These are phyloP conservation scores for Podocnemis expansa DNA, from an alignment of 2,113 vertebrate species.

Conservation along the genomic window DNA sequence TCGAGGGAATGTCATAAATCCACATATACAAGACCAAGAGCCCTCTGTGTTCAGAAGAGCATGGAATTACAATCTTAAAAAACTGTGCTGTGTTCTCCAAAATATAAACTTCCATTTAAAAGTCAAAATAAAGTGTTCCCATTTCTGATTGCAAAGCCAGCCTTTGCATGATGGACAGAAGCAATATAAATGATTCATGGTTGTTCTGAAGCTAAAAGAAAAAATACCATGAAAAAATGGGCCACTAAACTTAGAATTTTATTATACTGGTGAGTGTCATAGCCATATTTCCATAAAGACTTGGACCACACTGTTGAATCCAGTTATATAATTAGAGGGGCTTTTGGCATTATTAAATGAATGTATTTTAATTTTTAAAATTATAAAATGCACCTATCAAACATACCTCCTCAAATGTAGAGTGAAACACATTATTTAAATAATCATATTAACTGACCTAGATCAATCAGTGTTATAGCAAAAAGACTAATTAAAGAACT, in stretches of 20 bases:
- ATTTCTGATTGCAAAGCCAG: not conserved
- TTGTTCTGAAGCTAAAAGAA: not conserved
- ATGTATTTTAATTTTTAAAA: not conserved
- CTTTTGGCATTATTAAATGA: not conserved
- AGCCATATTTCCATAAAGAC: not conserved
- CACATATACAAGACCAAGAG: not conserved
- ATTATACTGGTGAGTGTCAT: not conserved
- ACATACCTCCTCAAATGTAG: not conserved
- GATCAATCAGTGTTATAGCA: not conserved
- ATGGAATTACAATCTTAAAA: not conserved
- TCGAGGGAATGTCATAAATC: not conserved
- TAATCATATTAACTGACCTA: not conserved
- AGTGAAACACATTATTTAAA: not conserved
- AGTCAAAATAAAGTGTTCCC: not conserved
- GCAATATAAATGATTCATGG: not conserved
- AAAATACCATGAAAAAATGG: not conserved
- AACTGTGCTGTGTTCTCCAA: not conserved
- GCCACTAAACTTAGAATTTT: rapidly evolving
- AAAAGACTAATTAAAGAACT: not conserved
- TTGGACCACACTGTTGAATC: not conserved
- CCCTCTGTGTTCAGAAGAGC: not conserved
- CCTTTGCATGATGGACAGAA: not conserved
- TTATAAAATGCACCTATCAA: not conserved
- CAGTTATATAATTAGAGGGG: not conserved
- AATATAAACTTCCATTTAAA: not conserved